A percentile compares a stretch with the other conserved stretches of the same genome.
These are phyloP conservation scores for Heliconius sara DNA, from an alignment of 2,888 invertebrate species.

Conservation along the genomic window DNA sequence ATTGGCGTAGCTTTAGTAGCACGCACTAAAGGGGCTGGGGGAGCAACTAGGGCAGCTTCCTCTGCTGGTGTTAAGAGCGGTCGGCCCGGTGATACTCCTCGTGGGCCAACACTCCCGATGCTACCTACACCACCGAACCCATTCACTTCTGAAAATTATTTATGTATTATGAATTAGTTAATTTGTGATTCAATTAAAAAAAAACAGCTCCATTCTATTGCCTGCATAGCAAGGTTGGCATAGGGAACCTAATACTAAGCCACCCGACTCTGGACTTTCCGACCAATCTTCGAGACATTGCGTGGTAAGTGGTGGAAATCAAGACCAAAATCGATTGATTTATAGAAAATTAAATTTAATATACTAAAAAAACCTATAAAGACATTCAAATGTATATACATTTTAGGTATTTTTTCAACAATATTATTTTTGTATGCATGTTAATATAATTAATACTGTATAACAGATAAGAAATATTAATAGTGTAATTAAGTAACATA, in stretches of 20 bases:
- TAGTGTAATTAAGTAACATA: conserved; percentile 1
- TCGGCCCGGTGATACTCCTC: conserved; percentile 80
- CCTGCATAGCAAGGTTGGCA: not conserved
- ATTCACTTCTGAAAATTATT: conserved; percentile 71
- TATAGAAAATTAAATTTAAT: not conserved
- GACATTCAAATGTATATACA: too few relatives aligned
- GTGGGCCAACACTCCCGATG: conserved; percentile 78
- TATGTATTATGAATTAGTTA: not conserved
- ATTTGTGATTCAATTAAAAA: too few relatives aligned
- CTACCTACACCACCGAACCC: conserved; percentile 78
- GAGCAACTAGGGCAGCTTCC: conserved; percentile 75
- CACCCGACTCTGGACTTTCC: not conserved
- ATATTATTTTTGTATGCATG: not conserved
- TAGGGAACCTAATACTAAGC: not conserved
- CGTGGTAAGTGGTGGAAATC: not conserved
- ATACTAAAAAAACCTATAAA: not conserved
- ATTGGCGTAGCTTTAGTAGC: conserved; percentile 91
- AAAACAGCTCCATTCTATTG: not conserved
- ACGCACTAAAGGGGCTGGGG: conserved; percentile 83
- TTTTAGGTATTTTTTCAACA: too few relatives aligned
- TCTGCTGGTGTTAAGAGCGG: conserved; percentile 75
- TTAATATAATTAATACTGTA: not conserved
- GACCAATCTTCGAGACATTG: not conserved
- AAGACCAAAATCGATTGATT: not conserved
- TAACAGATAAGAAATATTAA: not conserved